Base-by-base conservation (phyloP, 2,113 vertebrate genomes). In the Cariama cristata region DNA sequence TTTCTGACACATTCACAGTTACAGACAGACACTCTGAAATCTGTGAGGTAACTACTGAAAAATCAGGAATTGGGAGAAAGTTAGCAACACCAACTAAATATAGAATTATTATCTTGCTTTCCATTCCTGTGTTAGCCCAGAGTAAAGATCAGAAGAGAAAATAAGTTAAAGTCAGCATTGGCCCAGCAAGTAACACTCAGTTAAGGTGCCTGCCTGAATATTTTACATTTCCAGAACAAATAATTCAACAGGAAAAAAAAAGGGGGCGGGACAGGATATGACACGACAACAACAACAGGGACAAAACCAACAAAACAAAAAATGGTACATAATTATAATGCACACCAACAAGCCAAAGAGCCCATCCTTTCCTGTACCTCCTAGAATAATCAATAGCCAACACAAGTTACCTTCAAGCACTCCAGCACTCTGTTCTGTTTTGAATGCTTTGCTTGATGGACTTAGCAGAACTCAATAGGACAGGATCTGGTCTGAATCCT, bases 1-100 rank as follows among this genome's bases (percentile, higher is more conserved):
- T 79, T 91, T 79, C 30, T 85, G 92, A 88, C 52, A 89, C 35
- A 49, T 82, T 60, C 66, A 63, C 52, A 93, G 80, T 53, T 90
- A 86, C 77, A 86, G 75, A 86, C 49, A 91, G 79, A 81, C 53
- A 77, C 23, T 90, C 83, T 79, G 73, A 83, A 90, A 96, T 83
- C 62, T 71, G 58, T 71, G 38, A 79, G 28, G 63, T 79, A 69
- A 35, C 53, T 75, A 58, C 30, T 23, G 17, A 82, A 77, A 86
- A 86, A 86, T 7, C 8, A 81, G 40, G 38, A 97, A 73, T 5
- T 68, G 3, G 40, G 63, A 87, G 22, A 85, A 71, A 92, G 33
- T n/a, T 49, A 49, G 32, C 64, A 62, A 59, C 38, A 40, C 5
- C 23, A 79, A 32, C 12, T 62, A 71, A 82, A 69, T 53, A 79